These are phyloP conservation scores for Phalacrocorax aristotelis DNA, from an alignment of 2,113 vertebrate genomes.

Conservation along the genomic window DNA sequence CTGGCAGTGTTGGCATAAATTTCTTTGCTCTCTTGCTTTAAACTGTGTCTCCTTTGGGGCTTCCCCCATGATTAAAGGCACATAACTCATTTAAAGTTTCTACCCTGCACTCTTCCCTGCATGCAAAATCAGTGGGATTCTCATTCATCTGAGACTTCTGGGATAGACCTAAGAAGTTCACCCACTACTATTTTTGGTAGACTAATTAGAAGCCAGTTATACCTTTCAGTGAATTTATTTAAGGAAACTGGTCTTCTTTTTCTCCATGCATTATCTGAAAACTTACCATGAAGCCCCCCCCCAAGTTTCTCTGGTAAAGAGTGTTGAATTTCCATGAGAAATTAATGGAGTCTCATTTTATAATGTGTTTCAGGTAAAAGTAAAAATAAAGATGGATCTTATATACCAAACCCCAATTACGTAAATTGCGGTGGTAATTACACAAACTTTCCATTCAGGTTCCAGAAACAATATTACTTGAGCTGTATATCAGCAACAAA, in stretches of 20 bases:
- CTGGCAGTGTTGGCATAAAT: neutral
- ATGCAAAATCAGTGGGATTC: neutral
- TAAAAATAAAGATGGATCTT: neutral
- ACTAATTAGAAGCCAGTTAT: neutral
- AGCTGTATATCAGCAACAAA: neutral
- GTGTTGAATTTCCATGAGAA: neutral
- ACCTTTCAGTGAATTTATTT: neutral
- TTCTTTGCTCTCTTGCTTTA: neutral
- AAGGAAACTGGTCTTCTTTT: neutral
- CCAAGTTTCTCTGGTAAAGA: neutral
- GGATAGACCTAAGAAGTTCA: neutral
- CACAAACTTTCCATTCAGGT: neutral
- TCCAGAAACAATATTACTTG: neutral
- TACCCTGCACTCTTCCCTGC: neutral
- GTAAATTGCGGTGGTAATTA: neutral
- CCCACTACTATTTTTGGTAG: neutral
- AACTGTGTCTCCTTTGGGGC: neutral
- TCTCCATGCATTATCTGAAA: neutral
- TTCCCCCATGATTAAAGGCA: neutral
- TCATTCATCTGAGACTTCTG: neutral
- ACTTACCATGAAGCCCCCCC: rapidly evolving
- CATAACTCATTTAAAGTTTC: neutral
- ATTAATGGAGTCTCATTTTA: neutral
- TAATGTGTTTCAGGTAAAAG: neutral
- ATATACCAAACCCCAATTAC: neutral